Base-by-base conservation (phyloP, 2,113 vertebrate species). In the Alosa alosa region DNA sequence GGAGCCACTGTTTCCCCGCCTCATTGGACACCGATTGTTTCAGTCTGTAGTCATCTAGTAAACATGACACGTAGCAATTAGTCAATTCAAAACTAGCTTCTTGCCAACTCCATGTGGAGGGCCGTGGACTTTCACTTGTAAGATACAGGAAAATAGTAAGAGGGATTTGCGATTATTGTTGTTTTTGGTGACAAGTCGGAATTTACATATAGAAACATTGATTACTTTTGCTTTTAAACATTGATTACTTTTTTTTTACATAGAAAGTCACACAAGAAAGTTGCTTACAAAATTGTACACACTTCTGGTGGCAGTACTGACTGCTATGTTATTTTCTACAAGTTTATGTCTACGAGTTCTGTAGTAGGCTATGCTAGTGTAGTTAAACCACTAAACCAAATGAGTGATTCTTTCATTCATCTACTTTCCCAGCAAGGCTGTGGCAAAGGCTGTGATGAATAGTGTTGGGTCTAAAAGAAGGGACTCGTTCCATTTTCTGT, bases 1-100 rank as follows among this genome's bases (percentile, higher is more conserved):
- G 93, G 95, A 88, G 95, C 90, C 94, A 93, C 95, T 95, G 94
- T 95, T 95, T 95, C 94, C 92, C 89, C 91, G 91, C 87, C 91
- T 90, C 94, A 93, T 86, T 82, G 49, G 86, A 72, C 81, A 64
- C 83, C n/a, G 22, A 72, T 45, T 18, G 55, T 57, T 47, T 39
- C 47, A 47, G 81, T 50, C 64, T 68, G 64, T 68, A 31, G 55
- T 60, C 55, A 60, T 22, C 55, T 22, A 49, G 52, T n/a, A 78
- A 78, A 36, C 13, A 78, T 78, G 39, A 36, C 31, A 78, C 6
- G 50, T 36, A 39, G 72, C 72, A 78, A n/a, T n/a, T n/a, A 22
- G 60, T 64, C 60, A 64, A 17, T 39, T 78, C 72, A 78, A 75
- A 75, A 39, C 25, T 13, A 78, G 72, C 31, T 39, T 78, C 72